These are phyloP conservation scores for Rhinichthys osculus DNA, from an alignment of 2,797 vertebrate genomes.

Conservation along the genomic window DNA sequence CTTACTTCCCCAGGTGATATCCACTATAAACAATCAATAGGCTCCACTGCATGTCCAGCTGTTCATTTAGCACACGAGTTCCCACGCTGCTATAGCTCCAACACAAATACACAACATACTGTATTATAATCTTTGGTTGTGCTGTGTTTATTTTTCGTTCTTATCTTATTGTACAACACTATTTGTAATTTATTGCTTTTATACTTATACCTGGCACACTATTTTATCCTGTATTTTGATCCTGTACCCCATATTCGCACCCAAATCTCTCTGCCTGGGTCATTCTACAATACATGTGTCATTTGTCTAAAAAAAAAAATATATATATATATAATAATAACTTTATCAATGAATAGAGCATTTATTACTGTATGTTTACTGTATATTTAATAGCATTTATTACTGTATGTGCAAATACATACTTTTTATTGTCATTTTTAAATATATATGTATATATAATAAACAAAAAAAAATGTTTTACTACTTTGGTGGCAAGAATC, in stretches of 20 bases:
- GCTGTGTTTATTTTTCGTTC: not conserved
- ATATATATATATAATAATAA: too few relatives aligned
- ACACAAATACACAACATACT: not conserved
- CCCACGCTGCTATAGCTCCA: not conserved
- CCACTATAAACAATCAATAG: conserved; percentile 25
- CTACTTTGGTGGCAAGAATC: too few relatives aligned
- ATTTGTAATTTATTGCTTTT: not conserved
- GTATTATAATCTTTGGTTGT: not conserved
- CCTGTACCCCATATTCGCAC: not conserved
- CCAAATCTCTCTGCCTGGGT: not conserved
- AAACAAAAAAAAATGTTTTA: too few relatives aligned
- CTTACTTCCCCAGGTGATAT: conserved; percentile 24
- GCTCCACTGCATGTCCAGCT: conserved; percentile 1
- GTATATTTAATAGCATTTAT: too few relatives aligned
- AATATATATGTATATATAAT: not conserved
- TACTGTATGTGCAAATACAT: not conserved
- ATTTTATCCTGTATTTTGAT: not conserved
- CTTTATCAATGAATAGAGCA: not conserved
- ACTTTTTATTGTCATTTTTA: not conserved
- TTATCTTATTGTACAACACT: not conserved
- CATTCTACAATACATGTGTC: not conserved
- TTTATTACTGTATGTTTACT: not conserved
- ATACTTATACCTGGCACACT: not conserved
- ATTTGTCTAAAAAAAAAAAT: not conserved
- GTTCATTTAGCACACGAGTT: conserved; percentile 4